Evolutionary conservation across 2,888 invertebrate genomes (phyloP), one percentile per base, ranked within the genome.

Genomic region (Stenolophus ochropezus): DNA sequence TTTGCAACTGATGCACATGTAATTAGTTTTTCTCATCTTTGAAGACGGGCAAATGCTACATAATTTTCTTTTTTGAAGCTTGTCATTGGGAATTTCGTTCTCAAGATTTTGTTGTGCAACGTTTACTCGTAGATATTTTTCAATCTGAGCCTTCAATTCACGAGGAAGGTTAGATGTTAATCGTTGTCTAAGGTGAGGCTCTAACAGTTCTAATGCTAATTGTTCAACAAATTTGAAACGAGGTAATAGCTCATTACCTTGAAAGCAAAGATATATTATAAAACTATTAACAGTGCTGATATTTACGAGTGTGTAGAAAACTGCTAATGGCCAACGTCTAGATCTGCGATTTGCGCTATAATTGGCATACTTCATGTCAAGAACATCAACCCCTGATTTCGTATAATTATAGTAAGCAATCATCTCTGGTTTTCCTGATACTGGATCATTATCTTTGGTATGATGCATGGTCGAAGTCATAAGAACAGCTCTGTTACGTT

Each of bases 401-500:
- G 85, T 85, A 23, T 71, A 82, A 82, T 85, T 85, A 77, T 86
- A 85, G 53, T 82, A 85, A 18, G 75, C 51, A 20, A 85, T 85
- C 6, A 85, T 85, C 80, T 85, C 84, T 49, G 85, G 84, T 77
- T 85, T 84, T 51, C 75, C 56, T 27, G 81, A 82, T 25, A 69
- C 75, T 6, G 76, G 47, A 83, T 85, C 83, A 20, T 79, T 79
- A 6, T 79, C 53, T 69, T 83, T 80, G 47, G 71, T 56, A 58
- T 84, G 82, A 80, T 86, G 85, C 84, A 85, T 84, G 18, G 84
- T 83, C n/a, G 85, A 86, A 61, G 84, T 20, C 33, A 86, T 21
- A 51, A 85, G 33, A 25, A 85, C 85, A 20, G 83, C 78, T 81
- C 84, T 85, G 21, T 80, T 83, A 83, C 84, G 83, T 79, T 84